Percentiles rank a stretch among this genome's conserved stretches.
phyloP scores from a whole-genome alignment of 2,113 vertebrate species.

The Onychostoma macrolepis region DNA sequence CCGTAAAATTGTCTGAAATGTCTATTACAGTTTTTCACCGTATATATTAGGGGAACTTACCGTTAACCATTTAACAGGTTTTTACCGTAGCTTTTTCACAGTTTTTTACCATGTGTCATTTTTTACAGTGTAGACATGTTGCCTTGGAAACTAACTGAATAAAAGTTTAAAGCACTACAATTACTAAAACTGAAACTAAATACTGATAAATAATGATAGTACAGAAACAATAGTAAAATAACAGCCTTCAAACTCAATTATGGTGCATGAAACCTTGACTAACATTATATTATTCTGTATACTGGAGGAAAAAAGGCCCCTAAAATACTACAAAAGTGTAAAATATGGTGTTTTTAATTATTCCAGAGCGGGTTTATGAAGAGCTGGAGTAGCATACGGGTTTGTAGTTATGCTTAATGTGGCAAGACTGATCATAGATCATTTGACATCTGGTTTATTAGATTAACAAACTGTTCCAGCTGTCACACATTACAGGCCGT shows the following conservation, averaged over 20 bases:
- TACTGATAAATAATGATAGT: not conserved
- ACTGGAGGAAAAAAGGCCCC: not conserved
- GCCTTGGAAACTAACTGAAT: no score
- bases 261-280: not conserved
- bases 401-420: slow-evolving; percentile 9
- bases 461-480: slow-evolving; percentile 17
- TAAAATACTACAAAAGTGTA: not conserved
- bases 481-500: slow-evolving; percentile 14
- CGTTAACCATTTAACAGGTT: no score
- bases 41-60: no score
- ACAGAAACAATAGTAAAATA: not conserved
- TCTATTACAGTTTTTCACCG: no score
- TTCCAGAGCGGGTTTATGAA: not conserved
- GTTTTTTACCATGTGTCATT: no score
- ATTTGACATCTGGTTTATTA: slow-evolving; percentile 32
- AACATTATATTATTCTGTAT: no score
- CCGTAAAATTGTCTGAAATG: no score
- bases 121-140: no score
- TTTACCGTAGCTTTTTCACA: no score
- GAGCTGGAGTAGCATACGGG: not conserved
- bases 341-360: slow-evolving; percentile 4
- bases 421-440: slow-evolving; percentile 26
- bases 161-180: no score
- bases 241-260: not conserved
- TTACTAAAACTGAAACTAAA: no score